phyloP scores from a whole-genome alignment of 2,113 vertebrate genomes.

The Phalacrocorax pelagicus region DNA sequence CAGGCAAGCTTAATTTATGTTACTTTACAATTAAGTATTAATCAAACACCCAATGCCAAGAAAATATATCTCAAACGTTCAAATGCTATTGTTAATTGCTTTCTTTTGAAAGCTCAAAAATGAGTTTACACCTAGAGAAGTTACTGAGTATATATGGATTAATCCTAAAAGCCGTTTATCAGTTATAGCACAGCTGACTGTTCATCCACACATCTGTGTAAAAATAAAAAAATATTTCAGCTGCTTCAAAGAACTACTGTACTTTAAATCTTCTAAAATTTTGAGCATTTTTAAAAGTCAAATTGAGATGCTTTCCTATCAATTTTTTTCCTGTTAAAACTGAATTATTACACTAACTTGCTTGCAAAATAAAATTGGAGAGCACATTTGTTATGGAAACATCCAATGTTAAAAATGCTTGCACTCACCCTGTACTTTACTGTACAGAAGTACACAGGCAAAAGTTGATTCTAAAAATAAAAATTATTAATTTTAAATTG shows the following conservation, averaged over 20 bases:
- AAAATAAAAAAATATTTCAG: not conserved
- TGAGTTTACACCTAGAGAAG: not conserved
- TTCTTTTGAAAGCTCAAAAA: not conserved
- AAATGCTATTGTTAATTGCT: not conserved
- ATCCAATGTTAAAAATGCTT: not conserved
- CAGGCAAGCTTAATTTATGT: slow-evolving; percentile 2
- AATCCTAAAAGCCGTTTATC: not conserved
- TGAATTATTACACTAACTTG: not conserved
- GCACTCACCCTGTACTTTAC: not conserved
- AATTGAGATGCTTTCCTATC: not conserved
- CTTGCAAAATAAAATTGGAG: not conserved
- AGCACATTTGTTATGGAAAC: not conserved
- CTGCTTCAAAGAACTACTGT: not conserved
- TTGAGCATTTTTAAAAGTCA: not conserved
- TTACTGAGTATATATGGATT: not conserved
- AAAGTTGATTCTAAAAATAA: not conserved
- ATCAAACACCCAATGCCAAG: not conserved
- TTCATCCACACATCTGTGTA: not conserved
- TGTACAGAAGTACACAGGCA: not conserved
- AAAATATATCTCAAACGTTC: not conserved
- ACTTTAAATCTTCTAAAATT: not conserved
- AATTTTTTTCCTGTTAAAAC: not conserved
- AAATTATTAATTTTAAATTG: not conserved
- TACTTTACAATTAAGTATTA: not conserved
- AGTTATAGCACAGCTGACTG: not conserved